Evolutionary conservation across 2,113 vertebrate genomes (phyloP).

Genomic region (Raja brachyura): DNA sequence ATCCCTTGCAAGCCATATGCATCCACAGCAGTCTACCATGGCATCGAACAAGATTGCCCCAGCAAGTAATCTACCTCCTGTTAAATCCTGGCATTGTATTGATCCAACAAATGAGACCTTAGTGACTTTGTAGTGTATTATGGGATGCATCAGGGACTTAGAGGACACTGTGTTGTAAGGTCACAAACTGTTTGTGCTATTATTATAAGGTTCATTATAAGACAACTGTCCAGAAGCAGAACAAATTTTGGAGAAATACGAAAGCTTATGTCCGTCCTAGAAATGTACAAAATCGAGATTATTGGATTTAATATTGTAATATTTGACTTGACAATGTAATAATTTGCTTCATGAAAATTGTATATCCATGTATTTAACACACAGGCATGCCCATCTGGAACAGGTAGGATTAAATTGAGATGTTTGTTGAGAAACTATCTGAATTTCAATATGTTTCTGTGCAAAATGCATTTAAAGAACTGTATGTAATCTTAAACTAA

Average conservation of each 20-base stretch:
- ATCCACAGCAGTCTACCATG: constrained; percentile 7
- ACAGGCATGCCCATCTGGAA: constrained; percentile 8
- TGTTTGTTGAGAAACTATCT: not conserved
- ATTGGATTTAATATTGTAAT: not conserved
- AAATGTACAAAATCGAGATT: not conserved
- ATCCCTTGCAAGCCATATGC: constrained; percentile 14
- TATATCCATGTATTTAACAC: not conserved
- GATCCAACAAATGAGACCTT: constrained; percentile 33
- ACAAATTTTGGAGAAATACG: not conserved
- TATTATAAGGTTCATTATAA: constrained; percentile 11
- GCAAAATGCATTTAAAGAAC: not conserved
- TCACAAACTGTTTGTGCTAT: not conserved
- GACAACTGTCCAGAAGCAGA: not conserved
- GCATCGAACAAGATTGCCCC: constrained; percentile 25
- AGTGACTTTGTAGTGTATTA: not conserved
- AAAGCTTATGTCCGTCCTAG: not conserved
- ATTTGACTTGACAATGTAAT: not conserved
- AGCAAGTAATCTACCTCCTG: constrained; percentile 16
- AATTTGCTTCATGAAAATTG: constrained; percentile 17
- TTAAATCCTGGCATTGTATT: not conserved
- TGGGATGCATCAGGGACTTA: not conserved
- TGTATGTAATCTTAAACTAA: not conserved
- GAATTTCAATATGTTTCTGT: not conserved
- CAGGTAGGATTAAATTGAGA: constrained; percentile 22
- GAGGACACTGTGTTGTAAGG: not conserved